These are phyloP conservation scores for Athalia circularis DNA, from an alignment of 2,888 invertebrate species.

Conservation along the genomic window DNA sequence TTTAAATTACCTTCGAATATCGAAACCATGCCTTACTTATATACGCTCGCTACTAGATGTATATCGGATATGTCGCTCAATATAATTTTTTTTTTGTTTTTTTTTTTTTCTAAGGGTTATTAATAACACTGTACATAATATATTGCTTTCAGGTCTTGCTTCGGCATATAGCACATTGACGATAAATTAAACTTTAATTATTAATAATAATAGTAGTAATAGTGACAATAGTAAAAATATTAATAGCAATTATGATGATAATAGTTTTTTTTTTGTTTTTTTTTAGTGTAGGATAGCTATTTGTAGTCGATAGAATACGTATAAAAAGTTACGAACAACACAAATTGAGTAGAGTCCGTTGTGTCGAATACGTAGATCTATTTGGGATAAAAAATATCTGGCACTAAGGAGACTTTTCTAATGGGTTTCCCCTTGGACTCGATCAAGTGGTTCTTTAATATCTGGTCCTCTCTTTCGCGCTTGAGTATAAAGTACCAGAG, in stretches of 20 bases:
- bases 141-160: conserved; percentile 36
- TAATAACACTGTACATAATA: conserved; percentile 41
- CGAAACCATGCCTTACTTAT: no score
- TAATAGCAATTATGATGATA: background rate
- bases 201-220: conserved; percentile 10
- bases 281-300: background rate
- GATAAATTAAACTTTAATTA: conserved; percentile 12
- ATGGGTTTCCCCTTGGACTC: no score
- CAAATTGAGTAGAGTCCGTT: background rate
- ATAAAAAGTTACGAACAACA: conserved; percentile 25
- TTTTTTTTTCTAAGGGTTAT: background rate
- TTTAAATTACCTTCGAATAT: no score
- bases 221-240: background rate
- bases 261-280: conserved; percentile 8
- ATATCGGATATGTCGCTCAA: conserved; percentile 28
- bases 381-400: conserved; percentile 13
- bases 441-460: no score
- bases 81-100: background rate
- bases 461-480: no score
- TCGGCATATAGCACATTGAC: background rate
- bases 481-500: no score
- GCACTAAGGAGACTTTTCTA: background rate
- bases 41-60: no score
- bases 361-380: conserved; percentile 5
- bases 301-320: conserved; percentile 25